Percentiles rank a stretch among this genome's conserved stretches.
Conservation (phyloP, 2,113 vertebrate genomes). For the Myotis yumanensis region DNA sequence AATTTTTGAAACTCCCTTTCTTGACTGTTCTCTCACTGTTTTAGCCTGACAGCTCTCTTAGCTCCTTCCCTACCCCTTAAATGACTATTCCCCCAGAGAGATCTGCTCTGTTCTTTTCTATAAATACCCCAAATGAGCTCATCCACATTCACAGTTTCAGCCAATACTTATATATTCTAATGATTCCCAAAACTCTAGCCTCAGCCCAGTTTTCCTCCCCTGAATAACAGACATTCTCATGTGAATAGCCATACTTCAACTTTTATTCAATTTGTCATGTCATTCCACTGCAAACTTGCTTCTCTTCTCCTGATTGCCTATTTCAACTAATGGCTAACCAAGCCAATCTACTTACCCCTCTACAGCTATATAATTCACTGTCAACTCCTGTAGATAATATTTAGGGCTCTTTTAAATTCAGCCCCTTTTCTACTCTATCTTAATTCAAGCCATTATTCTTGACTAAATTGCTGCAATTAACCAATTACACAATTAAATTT, state of each 20-base stretch:
- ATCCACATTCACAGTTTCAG: conserved; percentile 44
- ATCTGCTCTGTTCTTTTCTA: conserved; percentile 56
- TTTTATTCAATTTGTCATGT: background rate
- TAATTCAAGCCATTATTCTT: conserved; percentile 24
- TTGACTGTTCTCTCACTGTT: background rate
- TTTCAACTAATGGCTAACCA: background rate
- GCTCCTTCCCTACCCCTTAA: conserved; percentile 11
- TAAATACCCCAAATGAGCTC: conserved; percentile 57
- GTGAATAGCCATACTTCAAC: background rate
- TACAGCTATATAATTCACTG: background rate
- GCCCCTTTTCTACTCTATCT: background rate
- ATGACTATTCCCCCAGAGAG: conserved; percentile 34
- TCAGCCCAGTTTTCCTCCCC: background rate
- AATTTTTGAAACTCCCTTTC: conserved; percentile 39
- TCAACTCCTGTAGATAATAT: background rate
- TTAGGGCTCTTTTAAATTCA: conserved; percentile 11
- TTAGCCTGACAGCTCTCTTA: background rate
- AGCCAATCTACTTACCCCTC: background rate
- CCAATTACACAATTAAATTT: conserved; percentile 16
- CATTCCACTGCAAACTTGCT: background rate
- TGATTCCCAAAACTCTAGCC: conserved; percentile 21
- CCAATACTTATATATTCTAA: conserved; percentile 32
- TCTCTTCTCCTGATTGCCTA: background rate
- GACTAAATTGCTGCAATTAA: background rate
- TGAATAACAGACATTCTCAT: background rate